Conservation (phyloP, 2,113 vertebrate species). For the Phyllostomus hastatus region DNA sequence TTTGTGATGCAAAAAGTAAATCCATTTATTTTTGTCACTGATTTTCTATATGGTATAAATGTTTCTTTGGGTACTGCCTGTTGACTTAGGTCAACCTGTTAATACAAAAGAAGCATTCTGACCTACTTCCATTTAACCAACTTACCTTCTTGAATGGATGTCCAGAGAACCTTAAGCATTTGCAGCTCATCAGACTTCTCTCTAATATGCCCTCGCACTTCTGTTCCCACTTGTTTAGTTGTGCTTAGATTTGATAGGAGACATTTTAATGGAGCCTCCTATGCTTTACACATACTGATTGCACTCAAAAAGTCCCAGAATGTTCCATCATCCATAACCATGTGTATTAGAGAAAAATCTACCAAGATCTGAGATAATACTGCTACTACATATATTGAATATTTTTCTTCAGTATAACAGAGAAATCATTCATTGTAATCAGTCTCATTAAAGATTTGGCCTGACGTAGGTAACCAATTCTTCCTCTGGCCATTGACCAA, state of each 20-base stretch:
- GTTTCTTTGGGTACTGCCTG: neutral
- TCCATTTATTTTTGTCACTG: neutral
- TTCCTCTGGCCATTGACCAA: neutral
- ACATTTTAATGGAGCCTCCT: neutral
- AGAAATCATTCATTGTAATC: neutral
- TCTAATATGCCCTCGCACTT: neutral
- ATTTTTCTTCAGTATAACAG: conserved; percentile 13
- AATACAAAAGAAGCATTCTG: neutral
- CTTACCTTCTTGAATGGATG: neutral
- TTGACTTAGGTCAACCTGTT: neutral
- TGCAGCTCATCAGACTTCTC: neutral
- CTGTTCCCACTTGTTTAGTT: neutral
- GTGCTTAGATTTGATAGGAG: neutral
- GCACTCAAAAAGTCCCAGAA: neutral
- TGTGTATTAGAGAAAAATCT: neutral
- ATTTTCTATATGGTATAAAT: neutral
- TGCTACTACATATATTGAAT: neutral
- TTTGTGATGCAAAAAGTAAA: neutral
- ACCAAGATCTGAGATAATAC: neutral
- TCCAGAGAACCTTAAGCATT: neutral
- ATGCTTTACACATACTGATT: accelerated
- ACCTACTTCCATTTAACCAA: neutral
- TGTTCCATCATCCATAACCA: neutral
- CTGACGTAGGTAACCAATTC: neutral
- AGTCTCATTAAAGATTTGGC: conserved; percentile 21